These are phyloP conservation scores for Pseudomyrmex sp. DNA, from an alignment of 1,140 invertebrate genomes.

Conservation along the genomic window DNA sequence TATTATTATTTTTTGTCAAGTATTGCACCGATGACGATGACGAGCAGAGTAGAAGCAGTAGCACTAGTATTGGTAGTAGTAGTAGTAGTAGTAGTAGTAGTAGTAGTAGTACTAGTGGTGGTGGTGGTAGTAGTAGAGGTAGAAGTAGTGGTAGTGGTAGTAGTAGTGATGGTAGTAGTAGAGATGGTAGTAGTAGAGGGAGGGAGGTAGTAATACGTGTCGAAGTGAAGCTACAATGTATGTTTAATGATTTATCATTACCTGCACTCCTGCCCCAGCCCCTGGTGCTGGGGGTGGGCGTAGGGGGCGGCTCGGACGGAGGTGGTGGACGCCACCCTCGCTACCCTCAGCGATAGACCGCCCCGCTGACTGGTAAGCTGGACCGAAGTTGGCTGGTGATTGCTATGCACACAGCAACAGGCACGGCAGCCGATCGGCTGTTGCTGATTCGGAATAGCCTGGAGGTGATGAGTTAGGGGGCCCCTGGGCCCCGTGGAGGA, in stretches of 20 bases:
- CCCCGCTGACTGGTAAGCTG: slow-evolving; percentile 83
- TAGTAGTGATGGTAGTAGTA: slow-evolving; percentile 28
- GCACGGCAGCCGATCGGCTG: slow-evolving; percentile 78
- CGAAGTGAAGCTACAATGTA: slow-evolving; percentile 73
- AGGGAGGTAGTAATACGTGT: slow-evolving; percentile 66
- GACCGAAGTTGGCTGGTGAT: slow-evolving; percentile 78
- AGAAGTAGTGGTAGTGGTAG: slow-evolving; percentile 31
- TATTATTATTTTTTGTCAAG: slow-evolving; percentile 43
- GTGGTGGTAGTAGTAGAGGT: slow-evolving; percentile 51
- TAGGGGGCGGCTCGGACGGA: slow-evolving; percentile 85
- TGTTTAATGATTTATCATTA: slow-evolving; percentile 77
- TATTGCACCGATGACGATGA: slow-evolving; percentile 69
- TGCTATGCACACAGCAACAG: slow-evolving; percentile 81
- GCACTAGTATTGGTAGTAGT: slow-evolving; percentile 59
- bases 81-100: slow-evolving; percentile 23
- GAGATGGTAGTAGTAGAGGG: slow-evolving; percentile 39
- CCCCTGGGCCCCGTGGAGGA: slow-evolving; percentile 85
- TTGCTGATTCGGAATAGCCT: slow-evolving; percentile 69
- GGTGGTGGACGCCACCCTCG: slow-evolving; percentile 86
- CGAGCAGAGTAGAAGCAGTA: slow-evolving; percentile 68
- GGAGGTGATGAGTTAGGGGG: slow-evolving; percentile 80
- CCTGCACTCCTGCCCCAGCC: slow-evolving; percentile 85
- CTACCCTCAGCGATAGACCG: slow-evolving; percentile 85
- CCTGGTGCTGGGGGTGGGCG: slow-evolving; percentile 84
- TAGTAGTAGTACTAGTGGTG: too few relatives aligned